These are phyloP conservation scores for Notamacropus eugenii DNA, from an alignment of 2,797 vertebrate species.

Conservation along the genomic window DNA sequence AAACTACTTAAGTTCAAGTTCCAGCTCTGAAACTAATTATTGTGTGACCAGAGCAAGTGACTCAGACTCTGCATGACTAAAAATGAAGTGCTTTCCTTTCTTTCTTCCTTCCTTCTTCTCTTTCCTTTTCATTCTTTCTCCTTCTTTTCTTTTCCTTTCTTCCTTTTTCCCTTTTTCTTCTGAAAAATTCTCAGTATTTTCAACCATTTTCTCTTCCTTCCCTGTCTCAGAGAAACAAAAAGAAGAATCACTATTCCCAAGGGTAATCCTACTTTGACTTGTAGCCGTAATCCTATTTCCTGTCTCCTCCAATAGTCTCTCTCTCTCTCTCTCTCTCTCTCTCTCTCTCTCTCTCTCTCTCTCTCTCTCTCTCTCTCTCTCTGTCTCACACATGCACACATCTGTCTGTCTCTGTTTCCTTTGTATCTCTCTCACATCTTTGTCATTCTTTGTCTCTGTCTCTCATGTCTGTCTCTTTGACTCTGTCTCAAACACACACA, in stretches of 20 bases:
- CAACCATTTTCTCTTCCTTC: not conserved
- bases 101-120: too few relatives aligned
- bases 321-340: too few relatives aligned
- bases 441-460: too few relatives aligned
- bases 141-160: too few relatives aligned
- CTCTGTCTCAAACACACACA: not conserved
- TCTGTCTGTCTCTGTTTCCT: too few relatives aligned
- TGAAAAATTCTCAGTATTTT: not conserved
- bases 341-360: too few relatives aligned
- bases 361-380: too few relatives aligned
- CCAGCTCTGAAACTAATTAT: not conserved
- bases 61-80: not conserved
- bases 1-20: not conserved
- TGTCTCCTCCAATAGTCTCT: not conserved
- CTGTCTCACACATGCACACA: too few relatives aligned
- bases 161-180: too few relatives aligned
- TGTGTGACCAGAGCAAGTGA: not conserved
- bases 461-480: too few relatives aligned
- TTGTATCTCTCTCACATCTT: too few relatives aligned
- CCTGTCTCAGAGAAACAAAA: not conserved
- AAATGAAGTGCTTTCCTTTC: not conserved
- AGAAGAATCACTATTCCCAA: not conserved
- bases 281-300: not conserved
- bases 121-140: too few relatives aligned
- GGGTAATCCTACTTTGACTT: not conserved